Conservation (phyloP, 2,113 vertebrate species). For the Sphyrna mokarran region DNA sequence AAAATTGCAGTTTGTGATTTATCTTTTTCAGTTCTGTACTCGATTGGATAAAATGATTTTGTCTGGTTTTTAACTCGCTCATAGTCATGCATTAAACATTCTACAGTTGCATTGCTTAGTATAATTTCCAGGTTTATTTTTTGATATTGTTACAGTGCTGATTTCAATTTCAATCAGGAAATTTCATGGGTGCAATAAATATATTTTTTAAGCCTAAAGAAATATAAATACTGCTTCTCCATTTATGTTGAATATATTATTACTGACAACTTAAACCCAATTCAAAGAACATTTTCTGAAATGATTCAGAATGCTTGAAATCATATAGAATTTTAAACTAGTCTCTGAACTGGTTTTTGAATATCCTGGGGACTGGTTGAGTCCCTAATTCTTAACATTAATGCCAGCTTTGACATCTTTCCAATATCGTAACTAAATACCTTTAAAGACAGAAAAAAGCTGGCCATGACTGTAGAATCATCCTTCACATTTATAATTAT, state of each 20-base stretch:
- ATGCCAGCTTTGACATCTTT: neutral
- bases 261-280: neutral
- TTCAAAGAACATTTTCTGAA: neutral
- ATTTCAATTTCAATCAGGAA: neutral
- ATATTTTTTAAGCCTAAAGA: neutral
- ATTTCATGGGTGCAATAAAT: neutral
- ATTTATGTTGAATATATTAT: neutral
- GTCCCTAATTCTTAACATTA: neutral
- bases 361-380: neutral
- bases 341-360: neutral
- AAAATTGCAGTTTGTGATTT: neutral
- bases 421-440: neutral
- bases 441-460: neutral
- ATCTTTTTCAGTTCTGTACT: neutral
- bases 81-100: neutral
- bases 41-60: neutral
- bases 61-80: neutral
- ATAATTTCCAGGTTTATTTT: neutral
- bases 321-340: neutral
- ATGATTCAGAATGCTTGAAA: neutral
- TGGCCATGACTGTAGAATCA: neutral
- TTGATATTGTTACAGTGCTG: neutral
- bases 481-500: neutral
- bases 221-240: neutral
- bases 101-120: neutral